phyloP scores from a whole-genome alignment of 1,140 invertebrate genomes.

The Triops cancriformis region DNA sequence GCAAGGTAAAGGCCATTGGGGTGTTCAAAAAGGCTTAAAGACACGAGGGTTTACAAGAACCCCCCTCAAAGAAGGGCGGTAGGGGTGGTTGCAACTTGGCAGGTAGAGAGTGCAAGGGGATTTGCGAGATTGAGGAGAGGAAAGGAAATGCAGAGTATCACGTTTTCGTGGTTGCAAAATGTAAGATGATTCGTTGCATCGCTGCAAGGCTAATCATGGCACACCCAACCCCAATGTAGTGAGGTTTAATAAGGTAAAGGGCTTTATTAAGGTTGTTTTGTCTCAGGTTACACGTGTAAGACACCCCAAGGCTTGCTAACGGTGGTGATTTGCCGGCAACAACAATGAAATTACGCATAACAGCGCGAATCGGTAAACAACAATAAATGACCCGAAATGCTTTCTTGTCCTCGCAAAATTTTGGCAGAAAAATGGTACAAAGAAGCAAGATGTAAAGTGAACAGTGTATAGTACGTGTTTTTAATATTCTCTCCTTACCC shows the following conservation, averaged over 20 bases:
- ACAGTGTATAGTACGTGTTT: too few species aligned
- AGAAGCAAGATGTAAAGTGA: too few species aligned
- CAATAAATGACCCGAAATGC: too few species aligned
- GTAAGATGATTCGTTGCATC: not conserved
- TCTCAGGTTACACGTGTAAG: not conserved
- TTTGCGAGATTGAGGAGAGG: not conserved
- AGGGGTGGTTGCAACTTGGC: not conserved
- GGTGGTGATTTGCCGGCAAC: too few species aligned
- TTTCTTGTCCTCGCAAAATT: too few species aligned
- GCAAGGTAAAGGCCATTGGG: conserved; percentile 12
- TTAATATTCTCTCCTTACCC: too few species aligned
- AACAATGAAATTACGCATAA: too few species aligned
- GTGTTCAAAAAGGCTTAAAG: not conserved
- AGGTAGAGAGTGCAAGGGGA: not conserved
- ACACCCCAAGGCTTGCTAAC: too few species aligned
- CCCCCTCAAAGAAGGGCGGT: not conserved
- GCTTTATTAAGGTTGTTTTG: not conserved
- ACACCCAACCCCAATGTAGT: not conserved
- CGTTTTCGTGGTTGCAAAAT: not conserved
- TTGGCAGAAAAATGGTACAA: too few species aligned
- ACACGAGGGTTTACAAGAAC: not conserved
- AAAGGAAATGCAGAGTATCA: not conserved
- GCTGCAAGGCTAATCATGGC: not conserved
- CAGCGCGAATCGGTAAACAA: too few species aligned
- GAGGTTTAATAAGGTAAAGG: not conserved